phyloP scores from a whole-genome alignment of 2,113 vertebrate species.

The Macroglossus sobrinus region DNA sequence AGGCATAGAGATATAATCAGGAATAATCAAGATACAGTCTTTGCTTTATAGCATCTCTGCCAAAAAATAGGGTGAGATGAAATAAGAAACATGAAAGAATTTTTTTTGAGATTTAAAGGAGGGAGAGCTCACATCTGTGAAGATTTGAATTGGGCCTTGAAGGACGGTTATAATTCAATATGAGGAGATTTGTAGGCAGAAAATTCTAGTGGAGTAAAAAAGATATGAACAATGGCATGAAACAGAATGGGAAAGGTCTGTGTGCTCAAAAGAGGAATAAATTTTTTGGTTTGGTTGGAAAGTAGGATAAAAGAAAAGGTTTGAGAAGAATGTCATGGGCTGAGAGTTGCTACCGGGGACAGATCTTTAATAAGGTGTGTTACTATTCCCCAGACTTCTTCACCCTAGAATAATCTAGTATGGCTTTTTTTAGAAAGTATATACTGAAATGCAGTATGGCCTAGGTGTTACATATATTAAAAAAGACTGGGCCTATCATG shows the following conservation, averaged over 20 bases:
- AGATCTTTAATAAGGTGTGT: not conserved
- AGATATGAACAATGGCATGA: conserved; percentile 43
- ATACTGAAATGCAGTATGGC: not conserved
- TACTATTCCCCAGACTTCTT: not conserved
- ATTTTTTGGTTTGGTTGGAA: not conserved
- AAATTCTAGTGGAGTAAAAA: conserved; percentile 29
- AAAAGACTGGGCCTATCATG: not conserved
- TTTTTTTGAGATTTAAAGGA: conserved; percentile 22
- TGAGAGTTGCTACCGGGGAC: not conserved
- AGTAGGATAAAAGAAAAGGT: not conserved
- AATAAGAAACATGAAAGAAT: conserved; percentile 49
- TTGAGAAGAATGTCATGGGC: not conserved
- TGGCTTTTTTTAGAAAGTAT: not conserved
- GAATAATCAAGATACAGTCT: conserved; percentile 70
- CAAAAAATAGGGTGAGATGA: conserved; percentile 60
- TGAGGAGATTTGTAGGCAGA: conserved; percentile 25
- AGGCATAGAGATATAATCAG: conserved; percentile 66
- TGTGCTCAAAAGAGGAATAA: conserved; percentile 28
- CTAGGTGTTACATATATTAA: not conserved
- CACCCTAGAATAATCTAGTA: not conserved
- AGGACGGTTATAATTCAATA: conserved; percentile 53
- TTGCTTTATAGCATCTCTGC: conserved; percentile 58
- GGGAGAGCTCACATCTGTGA: conserved; percentile 52
- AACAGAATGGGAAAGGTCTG: not conserved
- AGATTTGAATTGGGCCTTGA: conserved; percentile 57